phyloP scores from a whole-genome alignment of 2,113 vertebrate genomes.

The Peromyscus polionotus region DNA sequence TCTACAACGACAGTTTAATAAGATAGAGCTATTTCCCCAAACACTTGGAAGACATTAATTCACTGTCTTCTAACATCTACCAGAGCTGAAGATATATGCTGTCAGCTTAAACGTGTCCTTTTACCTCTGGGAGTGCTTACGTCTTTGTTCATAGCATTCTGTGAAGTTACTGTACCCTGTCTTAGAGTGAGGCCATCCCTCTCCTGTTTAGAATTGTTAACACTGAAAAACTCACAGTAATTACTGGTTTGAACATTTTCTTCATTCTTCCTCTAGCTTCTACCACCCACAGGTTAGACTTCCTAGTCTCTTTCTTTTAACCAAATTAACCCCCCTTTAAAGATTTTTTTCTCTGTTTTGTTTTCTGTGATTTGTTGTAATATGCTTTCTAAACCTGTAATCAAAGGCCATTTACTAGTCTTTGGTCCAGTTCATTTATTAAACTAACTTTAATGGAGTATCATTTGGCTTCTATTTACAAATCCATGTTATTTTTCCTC shows the following conservation, averaged over 20 bases:
- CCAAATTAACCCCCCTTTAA: background rate
- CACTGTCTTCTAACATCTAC: background rate
- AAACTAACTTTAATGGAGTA: background rate
- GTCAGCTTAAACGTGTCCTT: background rate
- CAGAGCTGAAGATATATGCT: background rate
- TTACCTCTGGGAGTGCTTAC: background rate
- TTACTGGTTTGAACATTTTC: background rate
- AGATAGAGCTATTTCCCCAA: background rate
- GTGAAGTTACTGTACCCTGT: background rate
- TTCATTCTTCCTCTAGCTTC: background rate
- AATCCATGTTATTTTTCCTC: background rate
- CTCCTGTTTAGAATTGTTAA: background rate
- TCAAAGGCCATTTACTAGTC: background rate
- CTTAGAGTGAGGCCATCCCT: background rate
- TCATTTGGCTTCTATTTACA: background rate
- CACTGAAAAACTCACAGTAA: background rate
- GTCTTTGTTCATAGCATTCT: background rate
- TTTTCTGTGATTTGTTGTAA: background rate
- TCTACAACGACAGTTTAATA: slow-evolving; percentile 14
- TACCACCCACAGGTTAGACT: background rate
- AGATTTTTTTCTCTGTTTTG: background rate
- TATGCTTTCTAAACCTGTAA: background rate
- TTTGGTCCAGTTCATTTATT: background rate
- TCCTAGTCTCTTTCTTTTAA: background rate
- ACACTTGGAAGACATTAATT: background rate